phyloP scores from a whole-genome alignment of 2,888 invertebrate genomes.

The Drosophila prostipennis region DNA sequence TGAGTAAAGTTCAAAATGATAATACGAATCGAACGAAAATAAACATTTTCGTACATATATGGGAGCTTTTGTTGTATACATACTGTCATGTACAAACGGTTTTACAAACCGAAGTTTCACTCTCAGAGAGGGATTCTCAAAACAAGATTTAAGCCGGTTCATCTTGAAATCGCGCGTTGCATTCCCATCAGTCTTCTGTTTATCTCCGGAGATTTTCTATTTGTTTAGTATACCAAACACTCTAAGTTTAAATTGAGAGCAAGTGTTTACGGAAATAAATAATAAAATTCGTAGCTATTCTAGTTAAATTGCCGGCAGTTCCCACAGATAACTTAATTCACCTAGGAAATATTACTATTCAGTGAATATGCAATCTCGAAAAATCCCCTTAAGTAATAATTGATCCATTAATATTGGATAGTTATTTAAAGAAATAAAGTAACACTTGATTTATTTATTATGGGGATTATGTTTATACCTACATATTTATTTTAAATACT shows the following conservation, averaged over 20 bases:
- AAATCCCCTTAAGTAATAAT: background rate
- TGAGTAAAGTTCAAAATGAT: constrained; percentile 58
- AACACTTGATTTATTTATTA: too few relatives aligned
- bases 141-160: constrained; percentile 46
- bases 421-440: background rate
- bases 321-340: background rate
- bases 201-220: constrained; percentile 2
- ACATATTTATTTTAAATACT: too few relatives aligned
- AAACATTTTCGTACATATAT: constrained; percentile 20
- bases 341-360: background rate
- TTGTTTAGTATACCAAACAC: background rate
- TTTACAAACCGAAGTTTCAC: background rate
- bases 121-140: constrained; percentile 15
- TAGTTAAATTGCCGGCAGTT: background rate
- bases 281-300: constrained; percentile 1
- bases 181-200: constrained; percentile 6
- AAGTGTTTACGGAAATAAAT: constrained; percentile 22
- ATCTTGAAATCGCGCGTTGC: constrained; percentile 23
- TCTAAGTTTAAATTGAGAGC: background rate
- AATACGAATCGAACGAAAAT: constrained; percentile 37
- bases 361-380: background rate
- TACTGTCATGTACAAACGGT: background rate
- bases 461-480: too few relatives aligned
- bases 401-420: background rate
- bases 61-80: background rate